Percentiles rank a stretch among this genome's conserved stretches.
phyloP scores from a whole-genome alignment of 2,797 vertebrate genomes.

The Melanogrammus aeglefinus region DNA sequence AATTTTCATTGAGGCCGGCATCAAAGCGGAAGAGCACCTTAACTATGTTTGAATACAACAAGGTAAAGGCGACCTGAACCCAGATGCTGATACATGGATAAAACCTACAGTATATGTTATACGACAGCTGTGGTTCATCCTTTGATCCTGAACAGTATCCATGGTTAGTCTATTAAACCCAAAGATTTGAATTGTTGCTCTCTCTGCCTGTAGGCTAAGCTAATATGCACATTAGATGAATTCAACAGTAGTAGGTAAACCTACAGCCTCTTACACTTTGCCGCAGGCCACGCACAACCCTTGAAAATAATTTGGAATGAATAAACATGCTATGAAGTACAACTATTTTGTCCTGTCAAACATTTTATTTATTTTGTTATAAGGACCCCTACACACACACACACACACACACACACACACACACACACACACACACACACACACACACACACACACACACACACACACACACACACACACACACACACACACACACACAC shows the following conservation, averaged over 20 bases:
- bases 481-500: background rate
- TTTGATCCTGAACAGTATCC: slow-evolving; percentile 32
- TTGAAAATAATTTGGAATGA: background rate
- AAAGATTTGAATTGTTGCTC: slow-evolving; percentile 47
- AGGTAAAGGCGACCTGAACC: slow-evolving; percentile 47
- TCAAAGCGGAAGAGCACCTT: slow-evolving; percentile 35
- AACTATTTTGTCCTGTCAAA: background rate
- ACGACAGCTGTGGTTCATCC: slow-evolving; percentile 47
- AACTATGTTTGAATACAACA: slow-evolving; percentile 40
- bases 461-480: slow-evolving; percentile 13
- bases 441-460: background rate
- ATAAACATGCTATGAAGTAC: background rate
- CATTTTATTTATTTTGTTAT: background rate
- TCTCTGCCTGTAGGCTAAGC: slow-evolving; percentile 39
- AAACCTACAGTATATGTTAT: background rate
- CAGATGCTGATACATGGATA: slow-evolving; percentile 14
- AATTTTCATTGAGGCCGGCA: slow-evolving; percentile 32
- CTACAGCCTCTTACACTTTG: background rate
- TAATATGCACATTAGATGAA: slow-evolving; percentile 5
- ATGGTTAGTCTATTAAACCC: background rate
- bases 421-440: slow-evolving; percentile 3
- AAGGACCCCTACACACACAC: slow-evolving; percentile 8
- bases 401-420: background rate
- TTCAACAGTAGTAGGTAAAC: background rate
- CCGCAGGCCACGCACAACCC: background rate